Evolutionary conservation across 2,113 vertebrate species (phyloP).

Genomic region (Campylomormyrus numenius): DNA sequence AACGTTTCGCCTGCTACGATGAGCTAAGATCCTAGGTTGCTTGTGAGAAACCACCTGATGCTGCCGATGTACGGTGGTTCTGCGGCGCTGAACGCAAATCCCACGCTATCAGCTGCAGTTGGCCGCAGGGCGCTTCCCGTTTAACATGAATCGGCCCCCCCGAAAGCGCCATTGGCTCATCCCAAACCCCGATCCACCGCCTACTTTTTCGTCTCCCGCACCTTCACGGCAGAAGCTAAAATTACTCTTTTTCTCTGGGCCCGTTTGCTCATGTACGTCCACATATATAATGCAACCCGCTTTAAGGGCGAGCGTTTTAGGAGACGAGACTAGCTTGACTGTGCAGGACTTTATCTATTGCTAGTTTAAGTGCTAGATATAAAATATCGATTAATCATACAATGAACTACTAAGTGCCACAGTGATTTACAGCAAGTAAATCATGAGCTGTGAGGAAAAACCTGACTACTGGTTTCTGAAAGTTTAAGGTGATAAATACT

Average conservation of each 20-base stretch:
- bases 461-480: not conserved
- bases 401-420: not conserved
- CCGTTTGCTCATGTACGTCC: not conserved
- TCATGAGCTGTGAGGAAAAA: not conserved
- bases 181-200: constrained; percentile 21
- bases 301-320: not conserved
- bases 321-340: not conserved
- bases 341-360: not conserved
- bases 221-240: not conserved
- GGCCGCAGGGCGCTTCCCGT: constrained; percentile 35
- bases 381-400: not conserved
- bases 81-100: constrained; percentile 45
- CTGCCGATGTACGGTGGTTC: constrained; percentile 22
- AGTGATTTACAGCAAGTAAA: not conserved
- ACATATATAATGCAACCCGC: not conserved
- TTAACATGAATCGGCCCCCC: constrained; percentile 40
- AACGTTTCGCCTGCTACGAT: not conserved
- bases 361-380: not conserved
- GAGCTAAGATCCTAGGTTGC: not conserved
- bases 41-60: constrained; percentile 41
- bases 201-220: not conserved
- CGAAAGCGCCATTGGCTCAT: constrained; percentile 42
- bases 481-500: not conserved
- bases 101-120: constrained; percentile 38
- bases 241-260: not conserved